Evolutionary conservation across 2,797 vertebrate species (phyloP), one percentile per base, ranked within the genome.

Genomic region (Bovichtus diacanthus): DNA sequence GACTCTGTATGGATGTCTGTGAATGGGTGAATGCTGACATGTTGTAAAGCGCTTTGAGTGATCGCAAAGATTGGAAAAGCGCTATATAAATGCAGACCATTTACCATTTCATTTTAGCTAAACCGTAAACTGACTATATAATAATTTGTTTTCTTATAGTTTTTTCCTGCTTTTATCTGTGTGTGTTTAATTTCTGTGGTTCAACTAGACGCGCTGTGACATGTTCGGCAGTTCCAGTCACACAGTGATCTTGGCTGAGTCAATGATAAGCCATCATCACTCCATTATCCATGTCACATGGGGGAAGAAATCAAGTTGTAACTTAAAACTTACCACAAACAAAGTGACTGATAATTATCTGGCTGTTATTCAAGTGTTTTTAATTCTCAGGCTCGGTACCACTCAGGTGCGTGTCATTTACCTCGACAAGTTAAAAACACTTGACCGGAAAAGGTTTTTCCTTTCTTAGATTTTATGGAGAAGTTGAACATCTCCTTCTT

Each of bases 191-290:
- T 63, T 69, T 51, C 54, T 75, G 41, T 65, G 67, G 46, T 69
- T 84, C 27, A 72, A 3, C 55, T 63, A 62, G 80, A 74, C 93
- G 46, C 69, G 92, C 78, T 54, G 74, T 0, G 25, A 84, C 93
- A 69, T 23, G 90, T 61, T 19, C 13, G 6, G 38, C 55, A 70
- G 74, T 87, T 91, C 73, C 68, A 83, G 86, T 85, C 85, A 89
- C 51, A 75, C 70, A 66, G 77, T 44, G 62, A 51, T 9, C 43
- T 89, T 85, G 83, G 86, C 87, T 83, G 80, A 93, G 72, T 92
- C 88, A 90, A 36, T 44, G 55, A 82, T 84, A 83, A 86, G 68
- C 75, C 76, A 68, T 85, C 84, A 81, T 73, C 79, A 44, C 59
- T 47, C 67, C 43, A 74, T 87, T 80, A 84, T 78, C 49, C 51